Evolutionary conservation across 2,113 vertebrate genomes (phyloP).

Genomic region (Prunella fulvescens): DNA sequence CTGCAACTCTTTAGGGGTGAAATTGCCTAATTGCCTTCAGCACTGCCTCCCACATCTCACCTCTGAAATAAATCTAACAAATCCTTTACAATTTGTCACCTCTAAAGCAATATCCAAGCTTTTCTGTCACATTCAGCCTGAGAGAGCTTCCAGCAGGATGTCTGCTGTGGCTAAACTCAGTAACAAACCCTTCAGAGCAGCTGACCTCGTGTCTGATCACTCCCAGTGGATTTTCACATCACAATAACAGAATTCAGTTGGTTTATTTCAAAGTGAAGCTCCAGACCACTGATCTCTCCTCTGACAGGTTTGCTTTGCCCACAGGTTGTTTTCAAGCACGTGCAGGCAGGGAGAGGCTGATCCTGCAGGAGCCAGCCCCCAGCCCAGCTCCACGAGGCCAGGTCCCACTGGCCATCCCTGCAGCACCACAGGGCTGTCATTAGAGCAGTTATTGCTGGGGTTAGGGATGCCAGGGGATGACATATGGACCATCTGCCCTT

Average conservation of each 20-base stretch:
- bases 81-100: neutral
- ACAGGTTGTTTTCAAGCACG: neutral
- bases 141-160: neutral
- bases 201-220: accelerated
- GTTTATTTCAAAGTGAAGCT: neutral
- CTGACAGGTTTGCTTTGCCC: neutral
- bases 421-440: accelerated
- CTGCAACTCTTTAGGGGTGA: no score
- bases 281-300: neutral
- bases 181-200: neutral
- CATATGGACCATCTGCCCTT: neutral
- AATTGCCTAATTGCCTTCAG: no score
- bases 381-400: neutral
- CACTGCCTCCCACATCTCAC: neutral
- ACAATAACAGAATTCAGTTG: neutral
- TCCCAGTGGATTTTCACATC: neutral
- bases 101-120: neutral
- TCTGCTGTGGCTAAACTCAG: neutral
- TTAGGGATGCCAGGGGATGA: neutral
- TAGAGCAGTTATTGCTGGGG: neutral
- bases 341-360: neutral
- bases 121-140: neutral
- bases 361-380: neutral
- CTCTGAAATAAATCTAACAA: neutral
- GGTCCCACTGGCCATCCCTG: neutral